Base-by-base conservation (phyloP, 2,113 vertebrate genomes). In the Eulacestoma nigropectus region DNA sequence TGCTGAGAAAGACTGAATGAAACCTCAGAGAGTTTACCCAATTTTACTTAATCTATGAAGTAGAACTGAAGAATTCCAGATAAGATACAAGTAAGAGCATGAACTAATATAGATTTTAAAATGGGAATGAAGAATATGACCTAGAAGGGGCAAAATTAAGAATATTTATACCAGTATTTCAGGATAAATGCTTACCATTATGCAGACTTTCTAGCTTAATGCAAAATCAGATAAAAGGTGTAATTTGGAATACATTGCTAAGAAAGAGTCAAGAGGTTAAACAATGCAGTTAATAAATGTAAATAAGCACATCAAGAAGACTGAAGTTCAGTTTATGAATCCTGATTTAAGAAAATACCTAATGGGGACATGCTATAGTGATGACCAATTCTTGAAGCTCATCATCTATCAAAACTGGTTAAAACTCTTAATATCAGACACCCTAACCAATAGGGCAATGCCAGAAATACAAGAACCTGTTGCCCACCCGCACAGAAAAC, bases 11-110 rank as follows among this genome's bases (percentile, higher is more conserved):
- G 49, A 57, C 33, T 92, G 77, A 95, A 87, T 60, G 73, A 93
- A 96, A 95, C 79, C 73, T 87, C 81, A 57, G 86, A 94, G 94
- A 94, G 89, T 92, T 94, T 85, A 84, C 22, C 30, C 79, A 94
- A 85, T 94, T 87, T 93, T 92, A 69, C 79, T 79, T 95, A 92
- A 87, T 89, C 76, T 93, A 15, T 35, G 42, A 89, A 92, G 49
- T 14, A 80, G 73, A 89, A 87, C 49, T 89, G 42, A 82, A 92
- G 60, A 90, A 87, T 56, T 19, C 14, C 60, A 90, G 90, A 90
- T 94, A 93, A 92, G 79, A 52, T 85, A 42, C 69, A 84, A 87
- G 11, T 57, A 91, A 68, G 53, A 84, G 69, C 63, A 68, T n/a
- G 39, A 86, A 83, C 15, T 76, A 95, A 91, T 84, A 91, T 3